Base-by-base conservation (phyloP, 2,888 invertebrate genomes). In the Venusia cambrica region DNA sequence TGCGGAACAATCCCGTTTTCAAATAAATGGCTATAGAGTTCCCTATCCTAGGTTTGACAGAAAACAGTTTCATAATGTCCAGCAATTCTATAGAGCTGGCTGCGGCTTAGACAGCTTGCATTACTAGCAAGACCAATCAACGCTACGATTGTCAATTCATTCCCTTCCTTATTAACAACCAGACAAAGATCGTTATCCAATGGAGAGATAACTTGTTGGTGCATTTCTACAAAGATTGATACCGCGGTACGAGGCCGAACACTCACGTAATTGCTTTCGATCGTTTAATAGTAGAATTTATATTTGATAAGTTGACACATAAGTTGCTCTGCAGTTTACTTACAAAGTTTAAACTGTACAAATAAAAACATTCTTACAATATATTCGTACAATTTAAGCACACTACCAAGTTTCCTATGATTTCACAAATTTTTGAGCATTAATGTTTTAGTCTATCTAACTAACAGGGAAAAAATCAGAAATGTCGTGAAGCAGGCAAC, bases 281-380 rank as follows among this genome's bases (percentile, higher is more conserved):
- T 78, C 73, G 71, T 78, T 78, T 79, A 80, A 76, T 76, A 73
- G 71, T 68, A 68, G 68, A 79, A 79, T 81, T 80, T 77, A 81
- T 80, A 73, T 72, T 67, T 72, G 71, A 76, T 74, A 77, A 74
- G 69, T 74, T 75, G 78, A 76, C 78, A 74, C 65, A 9, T 18
- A 15, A 9, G 6, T 16, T 10, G n/a, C n/a, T n/a, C n/a, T n/a
- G n/a, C n/a, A n/a, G n/a, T n/a, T n/a, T n/a, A n/a, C n/a, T n/a
- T n/a, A n/a, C n/a, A n/a, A n/a, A n/a, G n/a, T n/a, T n/a, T n/a
- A n/a, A n/a, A n/a, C n/a, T n/a, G n/a, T n/a, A n/a, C n/a, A n/a
- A n/a, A n/a, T n/a, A n/a, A n/a, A n/a, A n/a, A n/a, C n/a, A n/a
- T n/a, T n/a, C n/a, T n/a, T n/a, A n/a, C n/a, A n/a, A n/a, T n/a